Evolutionary conservation across 2,888 invertebrate species (phyloP).

Genomic region (Lasioglossum morio): DNA sequence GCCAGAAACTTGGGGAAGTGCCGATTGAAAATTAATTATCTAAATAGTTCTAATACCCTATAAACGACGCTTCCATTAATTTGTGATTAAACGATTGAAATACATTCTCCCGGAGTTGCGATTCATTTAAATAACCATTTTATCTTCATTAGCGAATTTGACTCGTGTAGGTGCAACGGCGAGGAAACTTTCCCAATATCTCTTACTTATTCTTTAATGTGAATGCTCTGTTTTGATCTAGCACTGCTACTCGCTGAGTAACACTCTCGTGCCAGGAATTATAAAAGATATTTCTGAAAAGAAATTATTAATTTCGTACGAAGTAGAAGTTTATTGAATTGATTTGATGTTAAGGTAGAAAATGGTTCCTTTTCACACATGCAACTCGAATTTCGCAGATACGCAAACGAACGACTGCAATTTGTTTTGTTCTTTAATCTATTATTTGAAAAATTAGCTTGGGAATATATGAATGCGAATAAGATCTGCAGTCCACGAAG

Average conservation of each 20-base stretch:
- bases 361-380: slow-evolving; percentile 6
- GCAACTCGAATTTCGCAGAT: neutral
- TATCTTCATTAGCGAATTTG: neutral
- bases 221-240: neutral
- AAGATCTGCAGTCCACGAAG: neutral
- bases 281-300: neutral
- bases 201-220: neutral
- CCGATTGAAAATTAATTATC: slow-evolving; percentile 30
- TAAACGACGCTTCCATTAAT: slow-evolving; percentile 11
- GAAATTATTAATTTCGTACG: neutral
- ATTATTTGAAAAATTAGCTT: neutral
- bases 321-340: neutral
- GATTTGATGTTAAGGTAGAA: neutral
- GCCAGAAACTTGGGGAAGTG: slow-evolving; percentile 10
- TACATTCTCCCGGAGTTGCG: neutral
- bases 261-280: neutral
- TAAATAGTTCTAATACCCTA: neutral
- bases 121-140: slow-evolving; percentile 8
- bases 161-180: neutral
- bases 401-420: neutral
- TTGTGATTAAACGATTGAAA: slow-evolving; percentile 21
- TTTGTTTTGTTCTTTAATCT: neutral
- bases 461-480: neutral
- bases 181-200: neutral
- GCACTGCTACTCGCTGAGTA: neutral